Evolutionary conservation across 2,113 vertebrate species (phyloP).

Genomic region (Butorides virescens): DNA sequence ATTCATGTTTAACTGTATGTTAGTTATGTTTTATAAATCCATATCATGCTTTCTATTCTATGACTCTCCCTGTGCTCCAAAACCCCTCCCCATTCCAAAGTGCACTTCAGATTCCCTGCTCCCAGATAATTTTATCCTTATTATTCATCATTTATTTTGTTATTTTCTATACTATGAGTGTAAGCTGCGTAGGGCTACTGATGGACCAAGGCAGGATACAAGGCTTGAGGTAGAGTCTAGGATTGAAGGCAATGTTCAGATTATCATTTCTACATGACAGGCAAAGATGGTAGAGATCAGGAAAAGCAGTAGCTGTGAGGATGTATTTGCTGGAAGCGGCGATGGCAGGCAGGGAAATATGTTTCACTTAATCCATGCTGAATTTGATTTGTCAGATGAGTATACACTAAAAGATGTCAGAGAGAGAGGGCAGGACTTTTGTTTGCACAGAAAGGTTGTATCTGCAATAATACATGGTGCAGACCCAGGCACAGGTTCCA

Average conservation of each 20-base stretch:
- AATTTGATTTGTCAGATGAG: not conserved
- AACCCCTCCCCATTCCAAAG: not conserved
- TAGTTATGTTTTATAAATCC: not conserved
- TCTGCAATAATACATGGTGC: not conserved
- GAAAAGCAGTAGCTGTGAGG: not conserved
- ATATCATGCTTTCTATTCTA: not conserved
- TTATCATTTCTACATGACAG: not conserved
- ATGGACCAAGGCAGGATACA: not conserved
- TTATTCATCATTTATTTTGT: not conserved
- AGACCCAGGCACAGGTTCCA: not conserved
- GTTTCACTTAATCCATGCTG: not conserved
- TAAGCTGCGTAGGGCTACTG: accelerated
- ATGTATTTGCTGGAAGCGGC: not conserved
- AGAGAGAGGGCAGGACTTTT: not conserved
- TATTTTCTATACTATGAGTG: not conserved
- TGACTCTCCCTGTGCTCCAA: not conserved
- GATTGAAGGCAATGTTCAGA: not conserved
- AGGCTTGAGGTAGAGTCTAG: not conserved
- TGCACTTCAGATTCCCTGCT: not conserved
- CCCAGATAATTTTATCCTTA: not conserved
- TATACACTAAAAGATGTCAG: not conserved
- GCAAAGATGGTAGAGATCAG: not conserved
- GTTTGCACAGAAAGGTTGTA: not conserved
- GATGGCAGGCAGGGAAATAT: not conserved
- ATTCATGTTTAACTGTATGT: not conserved